Conservation (phyloP, 2,888 invertebrate genomes). For the Ditula angustiorana region DNA sequence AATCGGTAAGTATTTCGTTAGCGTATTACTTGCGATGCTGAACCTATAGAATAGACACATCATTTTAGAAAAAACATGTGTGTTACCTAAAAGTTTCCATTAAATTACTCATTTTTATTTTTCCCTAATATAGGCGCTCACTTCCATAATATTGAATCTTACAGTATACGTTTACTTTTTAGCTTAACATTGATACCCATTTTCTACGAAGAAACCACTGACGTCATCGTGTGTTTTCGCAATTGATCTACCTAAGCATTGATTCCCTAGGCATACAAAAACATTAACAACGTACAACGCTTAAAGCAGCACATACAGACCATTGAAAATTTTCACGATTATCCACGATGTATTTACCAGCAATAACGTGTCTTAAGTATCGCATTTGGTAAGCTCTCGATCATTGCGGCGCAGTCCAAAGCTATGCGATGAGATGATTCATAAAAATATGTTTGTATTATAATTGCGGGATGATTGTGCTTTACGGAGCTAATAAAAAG, state of each 20-base stretch:
- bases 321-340: neutral
- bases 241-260: neutral
- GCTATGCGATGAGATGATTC: slow-evolving; percentile 31
- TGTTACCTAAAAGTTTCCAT: too few species aligned
- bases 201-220: neutral
- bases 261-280: too few species aligned
- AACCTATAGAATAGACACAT: too few species aligned
- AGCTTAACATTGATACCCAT: neutral
- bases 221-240: neutral
- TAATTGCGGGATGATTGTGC: slow-evolving; percentile 38
- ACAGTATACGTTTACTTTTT: too few species aligned
- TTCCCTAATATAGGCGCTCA: neutral
- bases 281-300: neutral
- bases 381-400: slow-evolving; percentile 20
- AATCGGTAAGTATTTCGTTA: neutral
- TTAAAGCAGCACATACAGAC: neutral
- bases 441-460: slow-evolving; percentile 36
- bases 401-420: slow-evolving; percentile 22
- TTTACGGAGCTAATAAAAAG: slow-evolving; percentile 39
- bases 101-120: too few species aligned
- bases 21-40: too few species aligned
- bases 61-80: neutral
- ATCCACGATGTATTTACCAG: slow-evolving; percentile 3
- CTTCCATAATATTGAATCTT: too few species aligned
- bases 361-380: slow-evolving; percentile 1